A percentile compares a stretch with the other conserved stretches of the same genome.
Conservation (phyloP, 2,797 vertebrate genomes). For the Hapalemur alaotrensis region DNA sequence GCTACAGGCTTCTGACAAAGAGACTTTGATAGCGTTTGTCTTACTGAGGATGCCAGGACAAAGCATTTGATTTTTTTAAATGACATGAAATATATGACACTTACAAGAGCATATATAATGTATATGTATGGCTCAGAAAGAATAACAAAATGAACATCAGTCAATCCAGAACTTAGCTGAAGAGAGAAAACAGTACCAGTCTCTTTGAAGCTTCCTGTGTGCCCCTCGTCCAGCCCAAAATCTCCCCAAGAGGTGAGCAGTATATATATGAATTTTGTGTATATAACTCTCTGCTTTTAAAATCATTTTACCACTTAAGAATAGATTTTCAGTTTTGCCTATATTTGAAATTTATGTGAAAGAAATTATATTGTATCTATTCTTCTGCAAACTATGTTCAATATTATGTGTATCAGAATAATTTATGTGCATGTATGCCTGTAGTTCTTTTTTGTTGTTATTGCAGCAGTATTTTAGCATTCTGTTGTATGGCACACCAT, state of each 20-base stretch:
- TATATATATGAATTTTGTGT: not conserved
- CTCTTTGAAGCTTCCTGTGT: not conserved
- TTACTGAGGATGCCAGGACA: not conserved
- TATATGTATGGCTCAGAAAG: not conserved
- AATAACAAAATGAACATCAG: not conserved
- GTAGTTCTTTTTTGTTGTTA: not conserved
- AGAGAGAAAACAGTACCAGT: not conserved
- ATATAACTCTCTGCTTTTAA: not conserved
- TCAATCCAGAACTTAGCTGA: constrained; percentile 10
- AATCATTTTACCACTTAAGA: not conserved
- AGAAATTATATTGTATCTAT: not conserved
- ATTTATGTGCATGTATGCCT: not conserved
- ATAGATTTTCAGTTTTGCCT: not conserved
- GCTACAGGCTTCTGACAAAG: not conserved
- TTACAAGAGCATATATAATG: not conserved
- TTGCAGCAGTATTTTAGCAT: not conserved
- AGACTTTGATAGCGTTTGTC: not conserved
- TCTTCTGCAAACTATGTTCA: constrained; percentile 16
- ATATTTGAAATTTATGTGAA: constrained; percentile 31
- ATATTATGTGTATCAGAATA: not conserved
- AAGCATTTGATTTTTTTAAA: not conserved
- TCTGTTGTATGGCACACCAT: not conserved
- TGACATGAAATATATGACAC: not conserved
- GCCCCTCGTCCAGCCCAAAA: not conserved
- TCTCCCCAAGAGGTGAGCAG: not conserved